Base-by-base conservation (phyloP, 2,888 invertebrate genomes). In the Anodontia alba region DNA sequence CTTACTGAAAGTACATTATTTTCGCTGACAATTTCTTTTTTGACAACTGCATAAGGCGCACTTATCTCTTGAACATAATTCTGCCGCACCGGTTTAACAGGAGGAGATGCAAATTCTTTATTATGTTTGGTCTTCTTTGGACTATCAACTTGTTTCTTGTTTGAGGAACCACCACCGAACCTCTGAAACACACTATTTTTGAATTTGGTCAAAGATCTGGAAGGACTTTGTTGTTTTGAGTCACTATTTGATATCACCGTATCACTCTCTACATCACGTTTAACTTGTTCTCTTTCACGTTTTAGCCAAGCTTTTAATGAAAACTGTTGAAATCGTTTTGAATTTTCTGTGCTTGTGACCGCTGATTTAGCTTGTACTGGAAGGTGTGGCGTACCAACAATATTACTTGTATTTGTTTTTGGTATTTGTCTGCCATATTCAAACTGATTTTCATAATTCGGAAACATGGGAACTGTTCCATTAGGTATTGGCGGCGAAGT, bases 281-380 rank as follows among this genome's bases (percentile, higher is more conserved):
- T 73, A 3, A 86, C 85, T 71, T 85, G 83, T 75, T 87, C 85
- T 42, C 86, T 88, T 73, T 92, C 92, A 54, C 90, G 83, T 80
- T 91, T 92, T 31, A 92, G 76, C 90, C 91, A 90, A 0, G 91
- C 85, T 76, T 90, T 91, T 31, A 92, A 73, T 0, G 90, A 91
- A 76, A 91, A 91, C 66, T 90, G 89, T 17, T 84, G 78, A 42
- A 81, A 85, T 80, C 88, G 90, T 54, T 88, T 90, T 10, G 75
- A 74, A 17, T 62, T 33, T 51, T 79, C 83, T 49, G 70, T 77
- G 33, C 79, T 80, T 10, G 72, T 42, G 29, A 23, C 49, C 12
- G 31, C 29, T n/a, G 31, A 70, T 43, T 20, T 31, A 33, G 29
- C 68, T 42, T 66, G 31, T n/a, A 20, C 33, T 62, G 26, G 62